Conservation (phyloP, 2,888 invertebrate species). For the Pollenia amentaria region DNA sequence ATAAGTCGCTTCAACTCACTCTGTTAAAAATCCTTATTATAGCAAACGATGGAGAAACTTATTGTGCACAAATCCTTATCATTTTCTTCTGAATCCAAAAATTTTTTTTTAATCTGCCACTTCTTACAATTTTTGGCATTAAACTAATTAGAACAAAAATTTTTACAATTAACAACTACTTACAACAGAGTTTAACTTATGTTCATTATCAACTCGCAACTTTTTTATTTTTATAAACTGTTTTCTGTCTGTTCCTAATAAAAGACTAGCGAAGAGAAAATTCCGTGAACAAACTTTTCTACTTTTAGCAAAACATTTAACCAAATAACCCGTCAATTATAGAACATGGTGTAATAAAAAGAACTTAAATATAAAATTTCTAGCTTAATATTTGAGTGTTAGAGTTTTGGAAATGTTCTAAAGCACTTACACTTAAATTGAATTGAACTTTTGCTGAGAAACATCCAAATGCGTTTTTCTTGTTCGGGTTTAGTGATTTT, state of each 20-base stretch:
- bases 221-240: constrained; percentile 64
- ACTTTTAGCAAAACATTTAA: constrained; percentile 71
- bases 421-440: constrained; percentile 60
- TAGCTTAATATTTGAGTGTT: constrained; percentile 31
- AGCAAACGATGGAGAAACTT: too few relatives aligned
- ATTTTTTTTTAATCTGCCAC: constrained; percentile 59
- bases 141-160: constrained; percentile 64
- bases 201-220: constrained; percentile 58
- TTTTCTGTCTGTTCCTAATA: constrained; percentile 67
- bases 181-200: constrained; percentile 62
- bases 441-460: constrained; percentile 66
- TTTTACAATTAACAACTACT: constrained; percentile 71
- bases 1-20: too few relatives aligned
- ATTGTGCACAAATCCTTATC: not conserved
- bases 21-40: too few relatives aligned
- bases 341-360: constrained; percentile 60
- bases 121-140: constrained; percentile 46
- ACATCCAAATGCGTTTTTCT: constrained; percentile 63
- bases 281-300: constrained; percentile 64
- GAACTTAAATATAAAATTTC: constrained; percentile 42
- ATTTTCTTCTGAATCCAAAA: not conserved
- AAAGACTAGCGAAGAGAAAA: constrained; percentile 43
- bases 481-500: constrained; percentile 42
- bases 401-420: constrained; percentile 61
- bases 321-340: constrained; percentile 74